Evolutionary conservation across 2,888 invertebrate species (phyloP).

Genomic region (Meghimatium bilineatum): DNA sequence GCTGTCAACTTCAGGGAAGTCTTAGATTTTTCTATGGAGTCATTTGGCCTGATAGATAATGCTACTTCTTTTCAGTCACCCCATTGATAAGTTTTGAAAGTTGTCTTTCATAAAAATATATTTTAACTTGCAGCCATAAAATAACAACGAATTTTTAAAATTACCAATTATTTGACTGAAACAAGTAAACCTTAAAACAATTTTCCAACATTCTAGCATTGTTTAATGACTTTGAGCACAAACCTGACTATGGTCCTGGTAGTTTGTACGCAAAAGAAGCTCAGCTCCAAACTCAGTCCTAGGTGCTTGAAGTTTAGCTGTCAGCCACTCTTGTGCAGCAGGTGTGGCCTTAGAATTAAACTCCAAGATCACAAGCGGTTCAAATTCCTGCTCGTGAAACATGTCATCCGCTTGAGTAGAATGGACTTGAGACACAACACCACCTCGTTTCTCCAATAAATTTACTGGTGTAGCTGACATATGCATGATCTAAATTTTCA

Average conservation of each 20-base stretch:
- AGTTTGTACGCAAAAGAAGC: constrained; percentile 63
- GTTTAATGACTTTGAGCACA: not conserved
- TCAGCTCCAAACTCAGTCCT: constrained; percentile 66
- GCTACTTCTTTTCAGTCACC: too few species aligned
- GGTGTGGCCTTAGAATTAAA: constrained; percentile 62
- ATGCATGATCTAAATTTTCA: not conserved
- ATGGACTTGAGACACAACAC: not conserved
- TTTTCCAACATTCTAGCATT: not conserved
- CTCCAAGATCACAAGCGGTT: constrained; percentile 71
- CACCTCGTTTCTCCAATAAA: constrained; percentile 1
- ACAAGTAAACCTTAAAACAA: not conserved
- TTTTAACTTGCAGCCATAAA: too few species aligned
- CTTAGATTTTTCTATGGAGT: too few species aligned
- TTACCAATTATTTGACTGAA: too few species aligned
- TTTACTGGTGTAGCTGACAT: not conserved
- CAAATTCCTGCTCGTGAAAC: constrained; percentile 52
- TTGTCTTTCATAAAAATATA: too few species aligned
- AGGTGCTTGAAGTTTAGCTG: constrained; percentile 65
- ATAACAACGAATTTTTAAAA: too few species aligned
- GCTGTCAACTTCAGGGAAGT: too few species aligned
- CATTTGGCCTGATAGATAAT: too few species aligned
- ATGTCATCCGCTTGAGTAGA: not conserved
- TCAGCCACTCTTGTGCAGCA: constrained; percentile 71
- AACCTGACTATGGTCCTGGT: constrained; percentile 67
- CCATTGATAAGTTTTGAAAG: too few species aligned